These are phyloP conservation scores for Apodemus agrarius DNA, from an alignment of 2,797 vertebrate species.

Conservation along the genomic window DNA sequence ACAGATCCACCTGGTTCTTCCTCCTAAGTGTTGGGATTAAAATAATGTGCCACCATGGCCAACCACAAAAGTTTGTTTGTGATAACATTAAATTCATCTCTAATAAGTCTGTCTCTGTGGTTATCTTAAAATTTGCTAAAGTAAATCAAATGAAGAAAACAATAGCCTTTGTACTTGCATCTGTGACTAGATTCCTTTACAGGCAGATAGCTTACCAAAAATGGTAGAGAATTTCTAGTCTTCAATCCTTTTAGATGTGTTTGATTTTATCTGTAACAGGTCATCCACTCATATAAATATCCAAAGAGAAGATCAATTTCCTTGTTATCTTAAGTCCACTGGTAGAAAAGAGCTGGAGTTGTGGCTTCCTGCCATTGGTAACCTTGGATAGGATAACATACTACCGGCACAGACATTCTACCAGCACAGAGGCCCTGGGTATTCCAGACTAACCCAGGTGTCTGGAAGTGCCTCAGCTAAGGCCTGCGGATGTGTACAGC, in stretches of 20 bases:
- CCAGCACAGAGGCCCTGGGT: not conserved
- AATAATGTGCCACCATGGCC: not conserved
- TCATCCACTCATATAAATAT: not conserved
- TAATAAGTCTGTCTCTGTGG: constrained; percentile 16
- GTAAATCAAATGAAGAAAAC: not conserved
- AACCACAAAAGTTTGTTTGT: not conserved
- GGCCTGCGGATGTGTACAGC: not conserved
- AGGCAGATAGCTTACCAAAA: not conserved
- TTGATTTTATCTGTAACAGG: not conserved
- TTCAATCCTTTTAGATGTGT: not conserved
- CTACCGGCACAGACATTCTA: not conserved
- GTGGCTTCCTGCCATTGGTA: not conserved
- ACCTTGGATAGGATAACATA: not conserved
- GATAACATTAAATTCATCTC: constrained; percentile 26
- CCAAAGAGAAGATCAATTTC: constrained; percentile 36
- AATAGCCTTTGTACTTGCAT: not conserved
- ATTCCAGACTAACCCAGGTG: not conserved
- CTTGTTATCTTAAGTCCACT: not conserved
- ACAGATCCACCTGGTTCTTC: not conserved
- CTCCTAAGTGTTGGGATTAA: not conserved
- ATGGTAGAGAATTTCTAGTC: not conserved
- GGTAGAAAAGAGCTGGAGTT: not conserved
- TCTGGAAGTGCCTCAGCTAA: not conserved
- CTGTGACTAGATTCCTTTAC: not conserved
- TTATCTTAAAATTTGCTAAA: constrained; percentile 10